Conservation (phyloP, 1,140 invertebrate species). For the Calephelis virginiensis region DNA sequence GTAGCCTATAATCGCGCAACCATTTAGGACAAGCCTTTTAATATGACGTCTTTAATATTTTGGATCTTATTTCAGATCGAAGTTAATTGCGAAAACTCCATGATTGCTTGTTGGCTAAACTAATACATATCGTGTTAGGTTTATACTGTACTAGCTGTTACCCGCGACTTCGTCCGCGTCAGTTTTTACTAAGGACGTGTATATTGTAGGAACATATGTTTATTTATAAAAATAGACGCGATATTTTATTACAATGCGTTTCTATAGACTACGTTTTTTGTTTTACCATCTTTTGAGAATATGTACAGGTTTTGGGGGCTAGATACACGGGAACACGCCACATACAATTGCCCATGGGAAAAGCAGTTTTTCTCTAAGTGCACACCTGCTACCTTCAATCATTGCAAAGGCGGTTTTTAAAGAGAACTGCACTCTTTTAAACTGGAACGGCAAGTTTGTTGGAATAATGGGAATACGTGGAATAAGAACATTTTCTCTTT, state of each 20-base stretch:
- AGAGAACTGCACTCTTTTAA: too few species aligned
- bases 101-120: too few species aligned
- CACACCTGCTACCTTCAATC: constrained; percentile 36
- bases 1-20: too few species aligned
- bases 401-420: constrained; percentile 66
- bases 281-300: neutral
- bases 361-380: constrained; percentile 30
- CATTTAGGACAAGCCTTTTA: too few species aligned
- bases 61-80: too few species aligned
- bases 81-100: too few species aligned
- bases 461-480: too few species aligned
- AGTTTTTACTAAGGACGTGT: neutral
- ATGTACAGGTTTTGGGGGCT: constrained; percentile 11
- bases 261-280: neutral
- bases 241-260: constrained; percentile 7
- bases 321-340: constrained; percentile 27
- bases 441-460: too few species aligned
- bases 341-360: constrained; percentile 30
- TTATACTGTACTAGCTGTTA: neutral
- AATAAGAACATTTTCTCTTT: constrained; percentile 22
- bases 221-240: constrained; percentile 1
- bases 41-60: too few species aligned
- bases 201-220: neutral
- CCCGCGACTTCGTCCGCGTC: neutral
- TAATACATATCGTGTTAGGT: too few species aligned